Percentiles rank a stretch among this genome's conserved stretches.
These are phyloP conservation scores for Sinocyclocheilus rhinocerous DNA, from an alignment of 2,113 vertebrate genomes.

Conservation along the genomic window DNA sequence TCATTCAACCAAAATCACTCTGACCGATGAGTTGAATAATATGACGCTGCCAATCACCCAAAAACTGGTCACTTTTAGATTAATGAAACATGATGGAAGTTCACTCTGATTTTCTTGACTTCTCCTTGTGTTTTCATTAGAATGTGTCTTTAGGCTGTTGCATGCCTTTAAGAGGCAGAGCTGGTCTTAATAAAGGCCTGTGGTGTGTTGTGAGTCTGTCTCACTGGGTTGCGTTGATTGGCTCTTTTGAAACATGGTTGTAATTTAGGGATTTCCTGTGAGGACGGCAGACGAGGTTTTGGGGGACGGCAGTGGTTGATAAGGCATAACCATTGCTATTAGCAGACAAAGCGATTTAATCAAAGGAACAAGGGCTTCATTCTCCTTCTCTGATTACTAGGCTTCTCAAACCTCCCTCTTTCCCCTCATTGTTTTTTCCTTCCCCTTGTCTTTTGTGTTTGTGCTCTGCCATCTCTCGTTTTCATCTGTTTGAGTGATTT, in stretches of 20 bases:
- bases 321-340: slow-evolving; percentile 51
- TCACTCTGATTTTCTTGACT: neutral
- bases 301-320: slow-evolving; percentile 20
- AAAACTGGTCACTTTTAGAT: neutral
- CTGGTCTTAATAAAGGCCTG: slow-evolving; percentile 11
- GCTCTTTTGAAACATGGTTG: slow-evolving; percentile 48
- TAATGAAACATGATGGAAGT: neutral
- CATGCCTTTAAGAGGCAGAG: neutral
- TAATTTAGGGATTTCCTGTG: slow-evolving; percentile 53
- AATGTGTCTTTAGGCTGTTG: neutral
- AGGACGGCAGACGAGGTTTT: slow-evolving; percentile 25
- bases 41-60: slow-evolving; percentile 9
- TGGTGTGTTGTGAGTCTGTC: slow-evolving; percentile 22
- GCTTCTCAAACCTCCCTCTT: slow-evolving; percentile 22
- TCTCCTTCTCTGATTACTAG: slow-evolving; percentile 44
- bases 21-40: slow-evolving; percentile 8
- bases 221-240: slow-evolving; percentile 46
- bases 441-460: slow-evolving; percentile 23
- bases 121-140: slow-evolving; percentile 16
- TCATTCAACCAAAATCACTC: slow-evolving; percentile 18
- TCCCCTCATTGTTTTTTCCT: slow-evolving; percentile 13
- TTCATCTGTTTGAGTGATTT: slow-evolving; percentile 19
- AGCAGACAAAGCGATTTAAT: slow-evolving; percentile 58
- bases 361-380: slow-evolving; percentile 43
- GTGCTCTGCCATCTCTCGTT: slow-evolving; percentile 21